Conservation (phyloP, 2,113 vertebrate species). For the Nesogale talazaci region DNA sequence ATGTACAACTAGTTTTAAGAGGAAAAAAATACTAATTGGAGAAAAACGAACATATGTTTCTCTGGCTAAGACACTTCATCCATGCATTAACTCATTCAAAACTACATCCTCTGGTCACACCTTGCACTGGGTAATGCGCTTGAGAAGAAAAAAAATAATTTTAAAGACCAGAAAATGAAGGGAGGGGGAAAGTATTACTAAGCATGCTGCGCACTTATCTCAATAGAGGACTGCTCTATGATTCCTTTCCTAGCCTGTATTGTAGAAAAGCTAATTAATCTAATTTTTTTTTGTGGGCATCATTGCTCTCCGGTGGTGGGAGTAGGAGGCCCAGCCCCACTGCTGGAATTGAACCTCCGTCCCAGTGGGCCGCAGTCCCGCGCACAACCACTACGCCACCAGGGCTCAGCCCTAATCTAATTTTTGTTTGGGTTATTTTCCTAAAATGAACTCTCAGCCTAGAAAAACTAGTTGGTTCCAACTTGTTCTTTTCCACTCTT, state of each 20-base stretch:
- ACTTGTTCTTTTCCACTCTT: background rate
- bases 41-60: background rate
- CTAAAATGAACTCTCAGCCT: background rate
- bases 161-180: background rate
- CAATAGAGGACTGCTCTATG: background rate
- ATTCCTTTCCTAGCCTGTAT: background rate
- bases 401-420: too few species aligned
- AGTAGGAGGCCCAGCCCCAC: too few species aligned
- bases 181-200: background rate
- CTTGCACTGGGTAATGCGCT: background rate
- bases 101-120: background rate
- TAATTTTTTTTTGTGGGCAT: conserved; percentile 8
- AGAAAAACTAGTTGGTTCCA: background rate
- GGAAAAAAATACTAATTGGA: background rate
- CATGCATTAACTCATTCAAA: background rate
- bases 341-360: too few species aligned
- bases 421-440: background rate
- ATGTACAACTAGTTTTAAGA: background rate
- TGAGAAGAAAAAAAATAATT: background rate
- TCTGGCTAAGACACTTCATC: background rate
- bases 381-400: too few species aligned
- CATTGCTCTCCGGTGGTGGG: too few species aligned
- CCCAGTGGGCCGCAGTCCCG: too few species aligned
- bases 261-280: background rate
- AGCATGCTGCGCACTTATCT: background rate